Evolutionary conservation across 2,797 vertebrate genomes (phyloP), one percentile per base, ranked within the genome.

Genomic region (Esox lucius): DNA sequence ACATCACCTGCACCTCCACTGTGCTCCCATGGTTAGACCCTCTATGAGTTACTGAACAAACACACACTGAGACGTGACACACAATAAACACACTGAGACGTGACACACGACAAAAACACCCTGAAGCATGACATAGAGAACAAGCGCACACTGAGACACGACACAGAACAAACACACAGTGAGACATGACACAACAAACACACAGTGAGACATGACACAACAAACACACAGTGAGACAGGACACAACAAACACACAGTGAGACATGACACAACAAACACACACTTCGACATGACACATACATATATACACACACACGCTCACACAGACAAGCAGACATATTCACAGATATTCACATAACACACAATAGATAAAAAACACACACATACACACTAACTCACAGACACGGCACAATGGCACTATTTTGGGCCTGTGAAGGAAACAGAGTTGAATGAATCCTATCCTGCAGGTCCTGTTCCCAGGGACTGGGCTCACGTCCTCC

Each of bases 401-500:
- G 94, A 93, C 95, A 93, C 94, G 96, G 95, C 94, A 99, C 98
- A 99, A 99, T 99, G 95, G 96, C 93, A 95, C 97, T 99, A 99
- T 99, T 99, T 99, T 98, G 94, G 95, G 96, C 93, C 90, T 83
- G 93, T 91, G 95, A 94, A 99, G 98, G 98, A 99, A 99, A 95
- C 92, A 85, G 89, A 96, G 94, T 98, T 98, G 97, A 98, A 99
- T 99, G 97, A 98, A 96, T 97, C 95, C 96, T 98, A 98, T 99
- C 97, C 97, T 98, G 96, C 92, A 96, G 91, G 92, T 95, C 93
- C 90, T 91, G 97, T 99, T 99, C 97, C 97, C 98, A 99, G 97
- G 97, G 97, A 96, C 95, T 94, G 89, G 90, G 95, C 95, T 94
- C 96, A 96, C 95, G 95, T 97, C 96, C 95, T 93, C 94, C 89